phyloP scores from a whole-genome alignment of 1,140 invertebrate species.

The Pachypeltis micranthus region DNA sequence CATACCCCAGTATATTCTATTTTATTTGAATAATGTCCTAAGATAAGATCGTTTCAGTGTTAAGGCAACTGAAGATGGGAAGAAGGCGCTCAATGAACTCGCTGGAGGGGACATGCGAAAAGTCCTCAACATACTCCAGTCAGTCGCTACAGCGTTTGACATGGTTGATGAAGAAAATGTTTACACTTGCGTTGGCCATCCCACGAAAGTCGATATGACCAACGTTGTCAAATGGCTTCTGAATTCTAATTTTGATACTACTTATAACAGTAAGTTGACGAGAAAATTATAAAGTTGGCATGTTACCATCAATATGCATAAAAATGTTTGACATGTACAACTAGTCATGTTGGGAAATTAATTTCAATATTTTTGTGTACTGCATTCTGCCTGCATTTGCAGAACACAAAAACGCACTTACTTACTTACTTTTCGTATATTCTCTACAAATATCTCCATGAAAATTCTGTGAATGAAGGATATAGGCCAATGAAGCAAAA shows the following conservation, averaged over 20 bases:
- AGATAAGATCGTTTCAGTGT: slow-evolving; percentile 57
- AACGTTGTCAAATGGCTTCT: slow-evolving; percentile 80
- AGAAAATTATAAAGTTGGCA: neutral
- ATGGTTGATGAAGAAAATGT: slow-evolving; percentile 83
- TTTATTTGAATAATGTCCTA: no score
- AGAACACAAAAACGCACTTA: no score
- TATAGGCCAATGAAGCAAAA: no score
- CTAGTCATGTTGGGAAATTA: no score
- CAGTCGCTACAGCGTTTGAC: slow-evolving; percentile 76
- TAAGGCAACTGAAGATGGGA: slow-evolving; percentile 77
- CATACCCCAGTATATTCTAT: neutral
- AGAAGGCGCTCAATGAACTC: slow-evolving; percentile 77
- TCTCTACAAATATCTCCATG: no score
- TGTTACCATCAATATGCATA: slow-evolving; percentile 12
- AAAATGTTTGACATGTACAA: no score
- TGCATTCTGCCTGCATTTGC: no score
- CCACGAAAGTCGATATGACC: slow-evolving; percentile 77
- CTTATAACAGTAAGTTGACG: slow-evolving; percentile 66
- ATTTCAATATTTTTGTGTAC: no score
- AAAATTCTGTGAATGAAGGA: no score
- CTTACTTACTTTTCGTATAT: no score
- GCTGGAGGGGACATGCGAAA: slow-evolving; percentile 97
- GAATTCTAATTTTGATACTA: slow-evolving; percentile 66
- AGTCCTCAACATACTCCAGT: slow-evolving; percentile 91
- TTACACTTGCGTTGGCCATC: slow-evolving; percentile 94